Conservation (phyloP, 2,888 invertebrate genomes). For the Hyalella azteca region DNA sequence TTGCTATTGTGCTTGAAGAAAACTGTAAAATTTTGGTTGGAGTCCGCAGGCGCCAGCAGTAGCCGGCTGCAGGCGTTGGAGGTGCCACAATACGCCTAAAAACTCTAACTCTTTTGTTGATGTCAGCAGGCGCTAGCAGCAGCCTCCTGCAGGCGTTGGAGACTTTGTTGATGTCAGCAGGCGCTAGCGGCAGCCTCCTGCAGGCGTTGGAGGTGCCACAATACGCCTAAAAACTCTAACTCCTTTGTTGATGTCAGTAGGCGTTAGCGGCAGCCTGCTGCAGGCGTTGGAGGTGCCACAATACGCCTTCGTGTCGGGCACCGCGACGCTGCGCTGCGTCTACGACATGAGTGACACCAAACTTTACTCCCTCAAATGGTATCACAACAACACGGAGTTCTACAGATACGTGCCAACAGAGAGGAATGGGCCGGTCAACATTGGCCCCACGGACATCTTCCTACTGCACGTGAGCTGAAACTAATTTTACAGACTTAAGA, state of each 20-base stretch:
- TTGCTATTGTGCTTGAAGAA: no score
- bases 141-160: no score
- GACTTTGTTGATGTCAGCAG: no score
- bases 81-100: background rate
- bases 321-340: constrained; percentile 14
- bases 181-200: no score
- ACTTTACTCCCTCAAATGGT: constrained; percentile 31
- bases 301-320: background rate
- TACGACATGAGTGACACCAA: constrained; percentile 26
- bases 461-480: constrained; percentile 13
- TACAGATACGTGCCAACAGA: constrained; percentile 32
- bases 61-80: background rate
- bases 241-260: no score
- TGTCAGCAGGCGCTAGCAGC: no score
- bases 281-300: background rate
- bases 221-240: no score
- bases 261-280: background rate
- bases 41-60: background rate
- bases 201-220: no score
- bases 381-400: constrained; percentile 35
- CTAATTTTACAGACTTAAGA: background rate
- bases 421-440: constrained; percentile 33
- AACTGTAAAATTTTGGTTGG: no score
- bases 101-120: no score
- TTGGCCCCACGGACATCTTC: constrained; percentile 13